Percentiles rank a stretch among this genome's conserved stretches.
Conservation (phyloP, 2,797 vertebrate species). For the Thamnophis elegans region DNA sequence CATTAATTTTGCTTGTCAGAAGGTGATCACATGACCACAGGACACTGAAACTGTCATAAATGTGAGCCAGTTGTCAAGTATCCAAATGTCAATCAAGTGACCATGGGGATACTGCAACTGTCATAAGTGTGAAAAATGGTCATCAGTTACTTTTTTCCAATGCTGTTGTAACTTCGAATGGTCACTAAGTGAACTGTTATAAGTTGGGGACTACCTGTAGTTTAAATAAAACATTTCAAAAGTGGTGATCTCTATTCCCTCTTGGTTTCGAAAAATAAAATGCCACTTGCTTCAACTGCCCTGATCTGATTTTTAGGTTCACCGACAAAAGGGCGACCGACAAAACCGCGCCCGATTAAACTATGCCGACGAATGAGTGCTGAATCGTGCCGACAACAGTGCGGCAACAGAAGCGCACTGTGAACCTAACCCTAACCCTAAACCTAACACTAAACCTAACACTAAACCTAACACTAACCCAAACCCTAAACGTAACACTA, state of each 20-base stretch:
- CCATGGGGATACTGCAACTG: not conserved
- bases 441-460: too few species aligned
- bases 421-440: too few species aligned
- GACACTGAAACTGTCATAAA: not conserved
- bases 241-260: not conserved
- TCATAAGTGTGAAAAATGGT: not conserved
- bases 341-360: too few species aligned
- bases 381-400: too few species aligned
- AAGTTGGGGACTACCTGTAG: not conserved
- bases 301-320: not conserved
- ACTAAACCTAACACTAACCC: too few species aligned
- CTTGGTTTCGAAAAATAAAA: not conserved
- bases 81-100: not conserved
- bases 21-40: not conserved
- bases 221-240: not conserved
- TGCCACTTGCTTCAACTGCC: not conserved
- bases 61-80: not conserved
- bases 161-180: not conserved
- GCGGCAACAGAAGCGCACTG: too few species aligned
- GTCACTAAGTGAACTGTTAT: not conserved
- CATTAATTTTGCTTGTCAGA: not conserved
- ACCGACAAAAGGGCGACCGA: too few species aligned
- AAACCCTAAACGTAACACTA: too few species aligned
- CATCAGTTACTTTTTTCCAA: not conserved
- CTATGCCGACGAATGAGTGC: too few species aligned